Conservation (phyloP, 1,140 invertebrate genomes). For the Penaeus japonicus region DNA sequence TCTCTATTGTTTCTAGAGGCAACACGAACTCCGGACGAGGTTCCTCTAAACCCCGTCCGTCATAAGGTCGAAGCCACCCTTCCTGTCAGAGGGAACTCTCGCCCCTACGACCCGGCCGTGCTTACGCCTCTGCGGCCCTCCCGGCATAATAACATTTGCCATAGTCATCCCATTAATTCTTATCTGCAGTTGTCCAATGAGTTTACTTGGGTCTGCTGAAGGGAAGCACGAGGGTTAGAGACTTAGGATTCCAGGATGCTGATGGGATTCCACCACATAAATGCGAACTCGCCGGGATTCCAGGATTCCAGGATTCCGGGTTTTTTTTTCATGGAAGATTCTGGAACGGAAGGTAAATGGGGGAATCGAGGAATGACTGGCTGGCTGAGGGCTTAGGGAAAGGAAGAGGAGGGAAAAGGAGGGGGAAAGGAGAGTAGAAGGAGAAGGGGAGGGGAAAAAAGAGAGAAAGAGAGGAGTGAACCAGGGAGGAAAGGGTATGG, state of each 20-base stretch:
- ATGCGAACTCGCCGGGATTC: no score
- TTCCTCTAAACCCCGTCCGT: no score
- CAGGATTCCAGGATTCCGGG: no score
- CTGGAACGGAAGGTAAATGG: no score
- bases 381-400: background rate
- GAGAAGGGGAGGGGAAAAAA: background rate
- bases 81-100: background rate
- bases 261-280: no score
- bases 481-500: background rate
- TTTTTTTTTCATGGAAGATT: no score
- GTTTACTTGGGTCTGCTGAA: slow-evolving; percentile 25
- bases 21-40: background rate
- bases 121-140: background rate
- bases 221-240: background rate
- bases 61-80: background rate
- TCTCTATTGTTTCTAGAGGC: slow-evolving; percentile 24
- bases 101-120: background rate
- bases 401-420: background rate
- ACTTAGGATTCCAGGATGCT: no score
- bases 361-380: no score
- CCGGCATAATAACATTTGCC: slow-evolving; percentile 35
- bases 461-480: background rate
- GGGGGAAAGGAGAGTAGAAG: background rate
- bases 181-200: slow-evolving; percentile 50
- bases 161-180: slow-evolving; percentile 51